Conservation (phyloP, 2,797 vertebrate species). For the Pygocentrus nattereri region DNA sequence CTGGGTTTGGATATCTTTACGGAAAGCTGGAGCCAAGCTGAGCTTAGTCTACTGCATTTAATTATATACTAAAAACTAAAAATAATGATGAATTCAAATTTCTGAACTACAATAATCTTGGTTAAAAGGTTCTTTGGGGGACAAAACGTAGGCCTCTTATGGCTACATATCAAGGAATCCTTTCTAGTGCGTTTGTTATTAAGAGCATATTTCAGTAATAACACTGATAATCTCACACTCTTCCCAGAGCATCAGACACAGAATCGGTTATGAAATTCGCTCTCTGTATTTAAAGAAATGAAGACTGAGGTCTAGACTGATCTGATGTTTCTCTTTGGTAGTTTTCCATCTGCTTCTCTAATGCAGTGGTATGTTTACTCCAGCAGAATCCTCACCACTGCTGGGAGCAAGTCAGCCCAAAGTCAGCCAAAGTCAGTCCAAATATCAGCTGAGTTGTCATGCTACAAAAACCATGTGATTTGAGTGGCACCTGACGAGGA, state of each 20-base stretch:
- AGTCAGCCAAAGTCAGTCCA: constrained; percentile 9
- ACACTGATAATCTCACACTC: not conserved
- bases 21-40: too few relatives aligned
- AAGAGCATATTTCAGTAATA: not conserved
- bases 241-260: not conserved
- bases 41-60: too few relatives aligned
- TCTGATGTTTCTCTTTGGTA: not conserved
- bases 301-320: not conserved
- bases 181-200: too few relatives aligned
- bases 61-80: too few relatives aligned
- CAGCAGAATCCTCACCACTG: not conserved
- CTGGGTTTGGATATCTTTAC: too few relatives aligned
- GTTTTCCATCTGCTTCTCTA: not conserved
- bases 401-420: not conserved
- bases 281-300: not conserved
- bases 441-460: not conserved
- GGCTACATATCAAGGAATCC: too few relatives aligned
- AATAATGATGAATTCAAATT: too few relatives aligned
- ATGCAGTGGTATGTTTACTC: not conserved
- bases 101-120: too few relatives aligned
- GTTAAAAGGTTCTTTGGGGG: too few relatives aligned
- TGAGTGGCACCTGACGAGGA: not conserved
- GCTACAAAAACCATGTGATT: not conserved
- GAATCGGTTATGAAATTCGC: too few relatives aligned
- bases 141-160: too few relatives aligned